phyloP scores from a whole-genome alignment of 1,140 invertebrate species.

The Bombus pyrosoma region DNA sequence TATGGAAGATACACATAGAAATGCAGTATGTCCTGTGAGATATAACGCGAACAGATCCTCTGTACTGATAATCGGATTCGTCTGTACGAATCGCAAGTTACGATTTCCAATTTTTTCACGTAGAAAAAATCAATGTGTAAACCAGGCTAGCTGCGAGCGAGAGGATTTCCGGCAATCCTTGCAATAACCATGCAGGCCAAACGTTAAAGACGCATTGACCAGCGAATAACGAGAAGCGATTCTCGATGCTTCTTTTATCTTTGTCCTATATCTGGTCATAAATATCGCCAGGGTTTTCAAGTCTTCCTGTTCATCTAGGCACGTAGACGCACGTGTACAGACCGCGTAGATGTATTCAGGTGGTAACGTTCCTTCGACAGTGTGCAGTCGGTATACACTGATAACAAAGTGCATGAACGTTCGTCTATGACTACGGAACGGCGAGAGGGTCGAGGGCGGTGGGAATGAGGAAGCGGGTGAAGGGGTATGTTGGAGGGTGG shows the following conservation, averaged over 20 bases:
- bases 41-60: not conserved
- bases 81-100: not conserved
- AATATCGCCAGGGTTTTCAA: constrained; percentile 43
- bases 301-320: constrained; percentile 17
- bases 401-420: constrained; percentile 53
- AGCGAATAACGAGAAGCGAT: constrained; percentile 41
- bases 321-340: constrained; percentile 7
- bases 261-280: constrained; percentile 52
- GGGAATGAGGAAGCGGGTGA: not conserved
- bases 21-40: not conserved
- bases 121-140: constrained; percentile 13
- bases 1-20: no score
- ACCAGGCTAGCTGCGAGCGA: not conserved
- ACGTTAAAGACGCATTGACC: constrained; percentile 36
- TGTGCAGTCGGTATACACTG: constrained; percentile 26
- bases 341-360: constrained; percentile 42
- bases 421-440: constrained; percentile 61
- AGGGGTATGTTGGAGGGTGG: not conserved
- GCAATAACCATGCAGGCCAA: no score
- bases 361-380: constrained; percentile 37
- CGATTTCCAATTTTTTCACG: not conserved
- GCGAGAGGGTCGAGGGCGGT: not conserved
- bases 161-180: not conserved
- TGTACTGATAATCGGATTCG: not conserved
- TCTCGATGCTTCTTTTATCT: constrained; percentile 29